Conservation (phyloP, 2,797 vertebrate species). For the Buceros bicornis region DNA sequence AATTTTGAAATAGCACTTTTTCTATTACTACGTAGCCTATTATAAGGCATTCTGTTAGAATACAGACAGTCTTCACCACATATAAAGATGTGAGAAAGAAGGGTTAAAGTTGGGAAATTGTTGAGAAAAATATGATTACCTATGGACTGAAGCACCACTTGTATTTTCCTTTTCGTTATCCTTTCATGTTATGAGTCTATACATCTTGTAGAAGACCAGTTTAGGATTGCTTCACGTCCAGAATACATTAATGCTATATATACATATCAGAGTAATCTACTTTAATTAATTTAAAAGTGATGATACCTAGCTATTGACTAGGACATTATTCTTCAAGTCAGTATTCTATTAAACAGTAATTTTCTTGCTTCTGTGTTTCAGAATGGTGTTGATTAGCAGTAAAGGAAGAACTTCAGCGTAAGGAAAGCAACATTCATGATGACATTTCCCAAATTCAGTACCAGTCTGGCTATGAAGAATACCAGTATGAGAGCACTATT, state of each 20-base stretch:
- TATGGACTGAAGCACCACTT: background rate
- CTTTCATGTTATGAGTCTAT: background rate
- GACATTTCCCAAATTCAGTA: background rate
- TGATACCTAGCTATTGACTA: background rate
- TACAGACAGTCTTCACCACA: background rate
- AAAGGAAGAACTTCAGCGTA: background rate
- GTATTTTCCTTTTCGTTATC: background rate
- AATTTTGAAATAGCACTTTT: background rate
- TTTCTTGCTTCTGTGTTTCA: background rate
- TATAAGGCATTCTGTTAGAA: background rate
- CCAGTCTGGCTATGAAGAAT: background rate
- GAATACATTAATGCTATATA: background rate
- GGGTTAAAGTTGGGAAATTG: background rate
- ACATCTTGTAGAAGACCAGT: background rate
- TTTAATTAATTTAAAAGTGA: background rate
- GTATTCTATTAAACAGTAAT: background rate
- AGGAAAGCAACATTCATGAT: background rate
- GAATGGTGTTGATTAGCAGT: background rate
- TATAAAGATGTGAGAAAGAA: background rate
- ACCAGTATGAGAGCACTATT: background rate
- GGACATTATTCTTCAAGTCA: background rate
- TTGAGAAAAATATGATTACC: background rate
- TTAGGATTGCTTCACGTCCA: background rate
- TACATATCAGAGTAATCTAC: background rate
- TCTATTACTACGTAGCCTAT: background rate